phyloP scores from a whole-genome alignment of 2,797 vertebrate genomes.

The Characodon lateralis region DNA sequence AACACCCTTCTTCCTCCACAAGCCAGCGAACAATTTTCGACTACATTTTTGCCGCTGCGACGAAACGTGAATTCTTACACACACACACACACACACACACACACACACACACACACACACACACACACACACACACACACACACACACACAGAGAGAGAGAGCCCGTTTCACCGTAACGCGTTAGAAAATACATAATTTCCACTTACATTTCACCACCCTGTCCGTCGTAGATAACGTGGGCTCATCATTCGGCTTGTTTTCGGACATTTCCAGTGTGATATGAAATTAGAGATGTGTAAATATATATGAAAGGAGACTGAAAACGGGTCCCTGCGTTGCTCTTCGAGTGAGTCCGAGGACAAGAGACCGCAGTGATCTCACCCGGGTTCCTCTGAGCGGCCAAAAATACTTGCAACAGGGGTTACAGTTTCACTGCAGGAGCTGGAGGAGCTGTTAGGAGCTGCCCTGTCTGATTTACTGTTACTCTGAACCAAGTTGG shows the following conservation, averaged over 20 bases:
- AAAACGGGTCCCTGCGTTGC: slow-evolving; percentile 67
- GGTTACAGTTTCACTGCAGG: slow-evolving; percentile 79
- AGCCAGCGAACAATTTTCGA: slow-evolving; percentile 52
- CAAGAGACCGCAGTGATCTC: slow-evolving; percentile 78
- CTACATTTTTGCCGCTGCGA: slow-evolving; percentile 37
- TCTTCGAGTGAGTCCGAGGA: slow-evolving; percentile 68
- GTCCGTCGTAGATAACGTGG: slow-evolving; percentile 97
- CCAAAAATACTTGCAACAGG: slow-evolving; percentile 83
- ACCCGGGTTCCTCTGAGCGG: slow-evolving; percentile 74
- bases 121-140: slow-evolving; percentile 9
- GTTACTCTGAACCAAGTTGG: slow-evolving; percentile 80
- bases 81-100: slow-evolving; percentile 9
- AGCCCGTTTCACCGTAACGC: neutral
- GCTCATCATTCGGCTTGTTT: slow-evolving; percentile 93
- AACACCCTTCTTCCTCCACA: slow-evolving; percentile 80
- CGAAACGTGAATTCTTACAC: slow-evolving; percentile 31
- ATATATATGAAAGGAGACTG: slow-evolving; percentile 61
- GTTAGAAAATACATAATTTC: neutral
- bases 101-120: neutral
- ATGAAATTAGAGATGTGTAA: slow-evolving; percentile 63
- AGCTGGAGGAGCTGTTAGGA: slow-evolving; percentile 74
- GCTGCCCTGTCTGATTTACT: slow-evolving; percentile 81
- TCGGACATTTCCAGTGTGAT: slow-evolving; percentile 95
- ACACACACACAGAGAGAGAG: no score
- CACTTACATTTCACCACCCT: slow-evolving; percentile 96